Base-by-base conservation (phyloP, 2,888 invertebrate species). In the Cantharis lateralis region DNA sequence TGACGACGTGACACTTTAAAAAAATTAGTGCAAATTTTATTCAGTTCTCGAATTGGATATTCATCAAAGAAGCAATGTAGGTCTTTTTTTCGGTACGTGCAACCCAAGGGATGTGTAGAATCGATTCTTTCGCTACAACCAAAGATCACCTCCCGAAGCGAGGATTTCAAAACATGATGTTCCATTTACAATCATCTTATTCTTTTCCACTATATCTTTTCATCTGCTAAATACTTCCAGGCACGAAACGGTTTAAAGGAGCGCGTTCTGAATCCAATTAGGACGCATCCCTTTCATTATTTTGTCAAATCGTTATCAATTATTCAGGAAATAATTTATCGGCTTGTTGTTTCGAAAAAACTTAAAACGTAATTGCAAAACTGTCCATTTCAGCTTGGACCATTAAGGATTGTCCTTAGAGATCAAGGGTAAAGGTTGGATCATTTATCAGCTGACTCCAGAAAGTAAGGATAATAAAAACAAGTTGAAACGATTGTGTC, bases 151-250 rank as follows among this genome's bases (percentile, higher is more conserved):
- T 82, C 82, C 81, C 81, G 73, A 78, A 80, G 82, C 80, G 81
- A 80, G 82, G 82, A 83, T 83, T 82, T 81, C 76, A 74, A 80
- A 80, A 82, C 82, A 83, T 80, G 82, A 81, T 82, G 82, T 81
- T 82, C 82, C 83, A 83, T 83, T 83, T 83, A 82, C 81, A 82
- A 81, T 82, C 82, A 81, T 82, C 83, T 83, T 80, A 82, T 82
- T 82, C 80, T 80, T 81, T 79, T 76, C 74, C 78, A 80, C 80
- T 80, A 82, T 80, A 82, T 83, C 81, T 83, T 82, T 82, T 82
- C 81, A 80, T 82, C 81, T 79, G 78, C 76, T 81, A 82, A 83
- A 82, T 78, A 82, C 80, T 81, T 80, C 73, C 75, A 78, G 77
- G 80, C 83, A 80, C 78, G 81, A 78, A 75, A 76, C 72, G 77